Conservation (phyloP, 2,888 invertebrate species). For the Antitype chi region DNA sequence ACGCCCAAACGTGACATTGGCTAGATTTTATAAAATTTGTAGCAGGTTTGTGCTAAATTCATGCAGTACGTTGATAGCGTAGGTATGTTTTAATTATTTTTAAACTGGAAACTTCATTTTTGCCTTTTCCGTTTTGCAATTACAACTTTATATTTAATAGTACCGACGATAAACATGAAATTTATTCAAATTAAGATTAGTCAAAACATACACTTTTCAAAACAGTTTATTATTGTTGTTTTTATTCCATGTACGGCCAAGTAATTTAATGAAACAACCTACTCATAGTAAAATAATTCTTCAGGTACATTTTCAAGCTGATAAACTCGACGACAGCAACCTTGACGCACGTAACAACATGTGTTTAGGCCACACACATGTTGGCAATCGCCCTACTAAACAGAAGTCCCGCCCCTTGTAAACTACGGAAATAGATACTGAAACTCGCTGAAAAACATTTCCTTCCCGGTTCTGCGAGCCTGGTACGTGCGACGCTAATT, state of each 20-base stretch:
- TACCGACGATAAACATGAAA: not conserved
- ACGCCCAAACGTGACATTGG: not conserved
- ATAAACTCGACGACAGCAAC: constrained; percentile 39
- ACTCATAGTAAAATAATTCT: constrained; percentile 2
- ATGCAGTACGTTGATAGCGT: not conserved
- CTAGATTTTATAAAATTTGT: not conserved
- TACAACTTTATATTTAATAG: not conserved
- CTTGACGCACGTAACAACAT: constrained; percentile 28
- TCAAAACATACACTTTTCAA: not conserved
- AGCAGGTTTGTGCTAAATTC: not conserved
- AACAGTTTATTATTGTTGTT: not conserved
- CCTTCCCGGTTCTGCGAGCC: constrained; percentile 74
- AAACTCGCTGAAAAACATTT: constrained; percentile 79
- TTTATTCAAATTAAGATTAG: not conserved
- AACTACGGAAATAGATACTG: constrained; percentile 70
- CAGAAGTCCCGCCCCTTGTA: constrained; percentile 62
- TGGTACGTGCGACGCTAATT: constrained; percentile 83
- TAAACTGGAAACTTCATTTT: not conserved
- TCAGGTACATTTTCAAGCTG: constrained; percentile 37
- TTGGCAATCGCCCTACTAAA: constrained; percentile 42
- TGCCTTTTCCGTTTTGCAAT: not conserved
- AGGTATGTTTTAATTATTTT: not conserved
- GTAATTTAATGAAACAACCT: not conserved
- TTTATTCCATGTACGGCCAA: too few relatives aligned
- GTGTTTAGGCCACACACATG: constrained; percentile 27